phyloP scores from a whole-genome alignment of 2,113 vertebrate genomes.

The Sinosuthora webbiana region DNA sequence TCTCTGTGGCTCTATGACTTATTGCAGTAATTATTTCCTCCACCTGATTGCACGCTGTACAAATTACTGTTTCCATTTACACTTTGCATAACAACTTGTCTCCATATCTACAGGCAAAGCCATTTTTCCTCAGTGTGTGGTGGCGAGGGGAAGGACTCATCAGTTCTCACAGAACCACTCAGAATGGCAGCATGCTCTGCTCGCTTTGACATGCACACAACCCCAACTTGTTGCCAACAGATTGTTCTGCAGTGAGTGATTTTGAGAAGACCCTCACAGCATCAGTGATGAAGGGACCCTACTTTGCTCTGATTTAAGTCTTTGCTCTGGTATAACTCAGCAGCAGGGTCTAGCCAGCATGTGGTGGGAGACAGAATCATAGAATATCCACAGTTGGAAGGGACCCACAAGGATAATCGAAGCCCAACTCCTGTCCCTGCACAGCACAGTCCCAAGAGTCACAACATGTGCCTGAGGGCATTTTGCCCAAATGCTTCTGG shows the following conservation, averaged over 20 bases:
- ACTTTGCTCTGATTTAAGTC: neutral
- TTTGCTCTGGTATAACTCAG: neutral
- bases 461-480: neutral
- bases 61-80: neutral
- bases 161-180: neutral
- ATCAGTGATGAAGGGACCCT: neutral
- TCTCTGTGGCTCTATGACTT: neutral
- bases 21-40: neutral
- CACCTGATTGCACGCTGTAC: neutral
- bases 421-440: neutral
- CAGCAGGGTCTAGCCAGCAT: neutral
- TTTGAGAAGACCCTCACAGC: neutral
- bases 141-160: neutral
- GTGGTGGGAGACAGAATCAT: neutral
- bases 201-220: fast-evolving
- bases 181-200: neutral
- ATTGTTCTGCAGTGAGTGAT: neutral
- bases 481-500: neutral
- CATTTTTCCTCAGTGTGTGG: neutral
- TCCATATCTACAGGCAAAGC: neutral
- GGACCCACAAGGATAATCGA: neutral
- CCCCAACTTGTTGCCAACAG: neutral
- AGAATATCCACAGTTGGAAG: neutral
- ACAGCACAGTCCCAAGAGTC: neutral
- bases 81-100: neutral